phyloP scores from a whole-genome alignment of 1,140 invertebrate genomes.

The Saccostrea echinata region DNA sequence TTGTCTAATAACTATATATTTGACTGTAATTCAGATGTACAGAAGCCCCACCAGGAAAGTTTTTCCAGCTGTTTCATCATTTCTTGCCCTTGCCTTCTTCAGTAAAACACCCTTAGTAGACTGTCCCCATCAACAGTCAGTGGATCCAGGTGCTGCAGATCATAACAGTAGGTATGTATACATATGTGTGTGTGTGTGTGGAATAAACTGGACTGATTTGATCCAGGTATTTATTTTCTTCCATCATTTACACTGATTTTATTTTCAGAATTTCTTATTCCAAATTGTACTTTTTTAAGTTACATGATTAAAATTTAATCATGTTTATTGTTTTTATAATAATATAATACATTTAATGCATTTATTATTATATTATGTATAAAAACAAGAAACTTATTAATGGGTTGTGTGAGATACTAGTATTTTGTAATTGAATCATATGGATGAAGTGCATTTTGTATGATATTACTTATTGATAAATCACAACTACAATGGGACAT shows the following conservation, averaged over 20 bases:
- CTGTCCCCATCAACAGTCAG: neutral
- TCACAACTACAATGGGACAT: no score
- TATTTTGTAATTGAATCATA: no score
- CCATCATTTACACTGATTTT: neutral
- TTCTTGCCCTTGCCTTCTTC: conserved; percentile 18
- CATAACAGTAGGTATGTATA: neutral
- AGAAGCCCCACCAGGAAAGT: neutral
- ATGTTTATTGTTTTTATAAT: no score
- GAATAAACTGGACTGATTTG: neutral
- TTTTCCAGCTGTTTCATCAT: neutral
- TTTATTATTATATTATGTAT: no score
- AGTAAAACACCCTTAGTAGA: neutral
- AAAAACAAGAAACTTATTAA: no score
- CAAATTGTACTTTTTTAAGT: no score
- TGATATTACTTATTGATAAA: no score
- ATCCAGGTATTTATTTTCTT: neutral
- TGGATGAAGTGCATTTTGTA: no score
- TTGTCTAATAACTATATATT: neutral
- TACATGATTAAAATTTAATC: no score
- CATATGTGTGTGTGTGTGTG: neutral
- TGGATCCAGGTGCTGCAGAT: neutral
- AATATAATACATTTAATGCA: no score
- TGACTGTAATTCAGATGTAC: neutral
- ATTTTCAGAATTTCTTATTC: no score
- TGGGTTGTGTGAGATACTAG: no score